phyloP scores from a whole-genome alignment of 2,888 invertebrate species.

The Melinaea marsaeus region DNA sequence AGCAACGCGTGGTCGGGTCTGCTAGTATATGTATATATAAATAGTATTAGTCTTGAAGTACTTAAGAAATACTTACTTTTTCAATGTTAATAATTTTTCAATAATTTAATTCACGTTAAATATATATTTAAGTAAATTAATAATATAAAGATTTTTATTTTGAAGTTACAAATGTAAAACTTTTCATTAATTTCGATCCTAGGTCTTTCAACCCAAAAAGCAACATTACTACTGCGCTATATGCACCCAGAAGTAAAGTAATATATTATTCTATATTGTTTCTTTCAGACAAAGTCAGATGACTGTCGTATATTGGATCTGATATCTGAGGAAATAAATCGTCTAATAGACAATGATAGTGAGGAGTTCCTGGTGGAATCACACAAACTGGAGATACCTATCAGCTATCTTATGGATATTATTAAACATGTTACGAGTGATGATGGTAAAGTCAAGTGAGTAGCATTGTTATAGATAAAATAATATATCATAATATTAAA shows the following conservation, averaged over 20 bases:
- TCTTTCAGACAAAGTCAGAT: slow-evolving; percentile 53
- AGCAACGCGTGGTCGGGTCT: too few species aligned
- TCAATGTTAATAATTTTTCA: too few species aligned
- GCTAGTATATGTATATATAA: too few species aligned
- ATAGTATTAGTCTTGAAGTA: background rate
- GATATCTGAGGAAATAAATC: slow-evolving; percentile 61
- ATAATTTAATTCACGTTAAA: background rate
- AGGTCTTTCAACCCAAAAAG: too few species aligned
- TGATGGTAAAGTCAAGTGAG: slow-evolving; percentile 58
- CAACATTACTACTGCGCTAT: too few species aligned
- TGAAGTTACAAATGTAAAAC: too few species aligned
- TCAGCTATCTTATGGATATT: slow-evolving; percentile 53
- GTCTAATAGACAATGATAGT: slow-evolving; percentile 49
- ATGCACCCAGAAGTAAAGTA: background rate
- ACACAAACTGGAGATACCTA: slow-evolving; percentile 58
- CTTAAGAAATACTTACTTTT: too few species aligned
- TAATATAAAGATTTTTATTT: too few species aligned
- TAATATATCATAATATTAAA: background rate
- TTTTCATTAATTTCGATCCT: too few species aligned
- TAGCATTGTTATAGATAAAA: slow-evolving; percentile 13
- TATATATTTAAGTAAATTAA: too few species aligned
- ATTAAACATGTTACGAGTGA: slow-evolving; percentile 60
- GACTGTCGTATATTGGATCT: slow-evolving; percentile 60
- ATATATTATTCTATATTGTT: too few species aligned
- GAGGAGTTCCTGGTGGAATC: slow-evolving; percentile 35